phyloP scores from a whole-genome alignment of 1,140 invertebrate genomes.

The Lepidotrigona ventralis region DNA sequence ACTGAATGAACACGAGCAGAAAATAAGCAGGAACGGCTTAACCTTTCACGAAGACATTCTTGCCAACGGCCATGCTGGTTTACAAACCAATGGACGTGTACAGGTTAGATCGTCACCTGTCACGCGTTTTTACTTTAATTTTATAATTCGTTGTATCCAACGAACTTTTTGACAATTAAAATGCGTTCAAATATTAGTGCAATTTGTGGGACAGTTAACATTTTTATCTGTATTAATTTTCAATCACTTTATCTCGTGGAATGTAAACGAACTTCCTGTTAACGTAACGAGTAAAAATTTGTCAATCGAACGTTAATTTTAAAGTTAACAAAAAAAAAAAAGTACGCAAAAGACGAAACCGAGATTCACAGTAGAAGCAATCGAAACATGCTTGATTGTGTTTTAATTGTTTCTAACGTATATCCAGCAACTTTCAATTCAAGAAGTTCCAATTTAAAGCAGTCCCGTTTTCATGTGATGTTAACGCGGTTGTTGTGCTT shows the following conservation, averaged over 20 bases:
- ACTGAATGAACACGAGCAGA: constrained; percentile 26
- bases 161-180: not conserved
- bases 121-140: constrained; percentile 6
- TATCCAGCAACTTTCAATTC: constrained; percentile 1
- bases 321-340: not conserved
- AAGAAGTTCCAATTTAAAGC: not conserved
- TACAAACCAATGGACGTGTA: constrained; percentile 57
- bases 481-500: no score
- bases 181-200: not conserved
- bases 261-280: not conserved
- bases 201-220: not conserved
- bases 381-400: not conserved
- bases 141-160: not conserved
- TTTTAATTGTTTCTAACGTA: not conserved
- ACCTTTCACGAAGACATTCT: constrained; percentile 26
- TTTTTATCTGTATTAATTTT: not conserved
- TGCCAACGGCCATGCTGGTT: constrained; percentile 57
- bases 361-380: not conserved
- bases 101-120: constrained; percentile 46
- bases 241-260: not conserved
- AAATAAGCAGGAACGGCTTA: constrained; percentile 33
- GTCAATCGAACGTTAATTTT: not conserved
- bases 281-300: not conserved
- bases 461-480: not conserved
- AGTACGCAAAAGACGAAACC: not conserved